Evolutionary conservation across 1,140 invertebrate species (phyloP).

Genomic region (Sminthurides bifidus): DNA sequence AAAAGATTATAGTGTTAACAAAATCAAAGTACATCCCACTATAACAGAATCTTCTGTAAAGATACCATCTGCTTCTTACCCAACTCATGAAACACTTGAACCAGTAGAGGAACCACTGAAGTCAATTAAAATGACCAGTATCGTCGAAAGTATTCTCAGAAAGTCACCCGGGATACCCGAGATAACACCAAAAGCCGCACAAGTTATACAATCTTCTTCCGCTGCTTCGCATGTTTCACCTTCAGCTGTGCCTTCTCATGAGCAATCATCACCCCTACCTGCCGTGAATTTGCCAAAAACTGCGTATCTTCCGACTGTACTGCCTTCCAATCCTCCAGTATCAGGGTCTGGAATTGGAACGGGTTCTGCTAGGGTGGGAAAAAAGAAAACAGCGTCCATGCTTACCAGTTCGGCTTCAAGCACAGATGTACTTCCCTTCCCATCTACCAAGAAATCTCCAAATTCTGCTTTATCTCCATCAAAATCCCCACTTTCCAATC

Average conservation of each 20-base stretch:
- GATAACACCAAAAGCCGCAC: not conserved
- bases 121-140: slow-evolving; percentile 1
- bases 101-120: not conserved
- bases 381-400: slow-evolving; percentile 10
- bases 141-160: slow-evolving; percentile 9
- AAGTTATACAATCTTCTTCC: slow-evolving; percentile 1
- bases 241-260: not conserved
- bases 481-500: not conserved
- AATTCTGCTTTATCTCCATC: not conserved
- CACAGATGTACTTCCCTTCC: not conserved
- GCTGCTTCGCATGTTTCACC: not conserved
- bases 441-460: slow-evolving; percentile 3
- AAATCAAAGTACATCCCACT: too few species aligned
- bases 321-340: not conserved
- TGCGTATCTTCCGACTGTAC: not conserved
- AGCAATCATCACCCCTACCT: too few species aligned
- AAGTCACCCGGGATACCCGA: slow-evolving; percentile 2
- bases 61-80: slow-evolving; percentile 1
- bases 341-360: not conserved
- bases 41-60: too few species aligned
- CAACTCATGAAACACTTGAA: slow-evolving; percentile 2
- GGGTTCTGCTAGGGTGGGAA: slow-evolving; percentile 2
- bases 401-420: not conserved
- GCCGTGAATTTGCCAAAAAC: not conserved
- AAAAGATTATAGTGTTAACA: too few species aligned